phyloP scores from a whole-genome alignment of 2,113 vertebrate genomes.

The Gambusia affinis region DNA sequence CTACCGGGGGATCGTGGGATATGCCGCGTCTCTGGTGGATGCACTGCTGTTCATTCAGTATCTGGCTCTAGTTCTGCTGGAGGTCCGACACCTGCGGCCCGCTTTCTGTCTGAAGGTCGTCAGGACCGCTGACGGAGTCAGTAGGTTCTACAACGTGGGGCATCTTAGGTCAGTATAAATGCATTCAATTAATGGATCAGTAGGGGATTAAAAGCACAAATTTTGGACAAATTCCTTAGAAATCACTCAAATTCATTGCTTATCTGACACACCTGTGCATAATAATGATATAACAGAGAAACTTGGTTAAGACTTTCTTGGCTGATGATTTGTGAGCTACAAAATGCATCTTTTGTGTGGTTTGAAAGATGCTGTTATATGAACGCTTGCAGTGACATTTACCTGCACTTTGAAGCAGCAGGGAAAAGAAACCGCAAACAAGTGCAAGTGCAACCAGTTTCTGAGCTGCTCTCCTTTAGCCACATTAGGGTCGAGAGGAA shows the following conservation, averaged over 20 bases:
- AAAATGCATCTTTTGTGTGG: not conserved
- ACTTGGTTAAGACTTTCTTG: not conserved
- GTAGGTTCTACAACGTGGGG: conserved; percentile 89
- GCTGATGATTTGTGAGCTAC: not conserved
- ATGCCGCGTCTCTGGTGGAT: conserved; percentile 88
- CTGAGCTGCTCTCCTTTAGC: not conserved
- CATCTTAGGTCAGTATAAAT: conserved; percentile 85
- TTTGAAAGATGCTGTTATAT: not conserved
- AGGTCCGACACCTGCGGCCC: conserved; percentile 88
- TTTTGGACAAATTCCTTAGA: too few species aligned
- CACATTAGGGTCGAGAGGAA: not conserved
- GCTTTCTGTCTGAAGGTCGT: conserved; percentile 91
- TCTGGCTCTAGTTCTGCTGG: conserved; percentile 87
- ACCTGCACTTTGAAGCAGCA: not conserved
- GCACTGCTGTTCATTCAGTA: conserved; percentile 93
- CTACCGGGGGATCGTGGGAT: conserved; percentile 90
- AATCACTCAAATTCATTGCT: too few species aligned
- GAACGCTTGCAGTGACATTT: not conserved
- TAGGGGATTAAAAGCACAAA: too few species aligned
- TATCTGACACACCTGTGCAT: too few species aligned
- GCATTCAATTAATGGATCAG: not conserved
- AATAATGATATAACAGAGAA: too few species aligned
- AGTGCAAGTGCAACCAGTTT: not conserved
- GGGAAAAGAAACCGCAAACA: not conserved
- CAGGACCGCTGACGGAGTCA: conserved; percentile 87